A percentile compares a stretch with the other conserved stretches of the same genome.
Conservation (phyloP, 1,140 invertebrate species). For the Zophobas atratus region DNA sequence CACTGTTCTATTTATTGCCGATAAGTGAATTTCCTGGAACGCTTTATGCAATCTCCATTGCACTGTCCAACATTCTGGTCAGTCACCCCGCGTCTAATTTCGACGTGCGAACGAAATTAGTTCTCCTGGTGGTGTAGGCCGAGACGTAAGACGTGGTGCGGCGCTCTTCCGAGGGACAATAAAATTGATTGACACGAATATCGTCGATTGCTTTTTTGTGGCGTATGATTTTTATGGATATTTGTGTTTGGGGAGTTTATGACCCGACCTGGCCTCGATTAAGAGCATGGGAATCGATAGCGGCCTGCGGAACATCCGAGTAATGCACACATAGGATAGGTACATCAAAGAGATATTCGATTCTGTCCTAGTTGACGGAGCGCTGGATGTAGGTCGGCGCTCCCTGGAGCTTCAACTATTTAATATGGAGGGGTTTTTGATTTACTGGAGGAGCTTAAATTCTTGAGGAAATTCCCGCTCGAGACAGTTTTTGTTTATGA, state of each 20-base stretch:
- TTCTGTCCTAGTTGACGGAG: not conserved
- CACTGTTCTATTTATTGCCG: slow-evolving; percentile 33
- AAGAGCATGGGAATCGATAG: slow-evolving; percentile 27
- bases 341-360: slow-evolving; percentile 16
- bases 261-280: slow-evolving; percentile 22
- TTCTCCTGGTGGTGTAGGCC: not conserved
- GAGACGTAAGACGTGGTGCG: slow-evolving; percentile 1
- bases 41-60: slow-evolving; percentile 41
- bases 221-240: slow-evolving; percentile 10
- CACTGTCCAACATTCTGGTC: slow-evolving; percentile 50
- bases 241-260: slow-evolving; percentile 7
- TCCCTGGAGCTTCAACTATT: not conserved
- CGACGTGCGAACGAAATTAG: slow-evolving; percentile 34
- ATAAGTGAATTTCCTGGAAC: slow-evolving; percentile 47
- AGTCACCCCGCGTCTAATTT: slow-evolving; percentile 44
- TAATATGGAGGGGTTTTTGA: not conserved
- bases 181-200: slow-evolving; percentile 5
- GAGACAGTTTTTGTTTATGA: too few species aligned
- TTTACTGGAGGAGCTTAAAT: too few species aligned
- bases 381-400: slow-evolving; percentile 11
- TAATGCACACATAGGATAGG: slow-evolving; percentile 28
- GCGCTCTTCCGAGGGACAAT: not conserved
- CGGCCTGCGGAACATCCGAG: slow-evolving; percentile 1
- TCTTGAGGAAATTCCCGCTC: too few species aligned
- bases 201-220: not conserved